Evolutionary conservation across 2,113 vertebrate species (phyloP).

Genomic region (Ifrita kowaldi): DNA sequence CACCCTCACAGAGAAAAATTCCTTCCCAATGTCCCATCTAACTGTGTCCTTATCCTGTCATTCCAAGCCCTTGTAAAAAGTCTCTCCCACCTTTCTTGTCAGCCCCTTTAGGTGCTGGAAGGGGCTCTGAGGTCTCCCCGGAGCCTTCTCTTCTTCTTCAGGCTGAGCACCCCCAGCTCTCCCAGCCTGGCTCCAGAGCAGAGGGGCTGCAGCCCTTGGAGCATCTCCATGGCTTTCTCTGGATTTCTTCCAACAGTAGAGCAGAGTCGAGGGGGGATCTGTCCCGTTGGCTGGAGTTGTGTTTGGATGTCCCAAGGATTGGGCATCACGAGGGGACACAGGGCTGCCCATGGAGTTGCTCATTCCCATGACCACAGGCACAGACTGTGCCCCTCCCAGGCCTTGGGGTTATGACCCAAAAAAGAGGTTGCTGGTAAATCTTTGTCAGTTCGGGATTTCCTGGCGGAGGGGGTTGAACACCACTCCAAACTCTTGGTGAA

Average conservation of each 20-base stretch:
- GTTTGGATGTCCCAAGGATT: background rate
- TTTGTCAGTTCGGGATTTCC: background rate
- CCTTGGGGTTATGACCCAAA: background rate
- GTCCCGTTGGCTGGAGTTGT: background rate
- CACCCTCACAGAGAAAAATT: fast-evolving
- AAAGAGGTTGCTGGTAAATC: background rate
- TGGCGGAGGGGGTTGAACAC: background rate
- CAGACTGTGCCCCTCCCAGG: background rate
- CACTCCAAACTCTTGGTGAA: background rate
- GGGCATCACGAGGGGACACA: background rate
- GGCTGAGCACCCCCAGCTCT: fast-evolving
- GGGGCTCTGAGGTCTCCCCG: background rate
- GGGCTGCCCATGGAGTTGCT: background rate
- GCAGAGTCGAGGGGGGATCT: background rate
- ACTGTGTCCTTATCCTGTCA: background rate
- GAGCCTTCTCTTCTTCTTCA: background rate
- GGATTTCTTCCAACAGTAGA: background rate
- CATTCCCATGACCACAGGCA: fast-evolving
- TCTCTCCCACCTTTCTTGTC: background rate
- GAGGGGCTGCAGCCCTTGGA: background rate
- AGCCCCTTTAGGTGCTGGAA: fast-evolving
- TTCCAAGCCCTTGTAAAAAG: background rate
- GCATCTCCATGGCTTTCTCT: background rate
- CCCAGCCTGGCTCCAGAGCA: background rate
- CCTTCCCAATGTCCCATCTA: background rate